Evolutionary conservation across 1,140 invertebrate species (phyloP).

Genomic region (Dendrolimus kikuchii): DNA sequence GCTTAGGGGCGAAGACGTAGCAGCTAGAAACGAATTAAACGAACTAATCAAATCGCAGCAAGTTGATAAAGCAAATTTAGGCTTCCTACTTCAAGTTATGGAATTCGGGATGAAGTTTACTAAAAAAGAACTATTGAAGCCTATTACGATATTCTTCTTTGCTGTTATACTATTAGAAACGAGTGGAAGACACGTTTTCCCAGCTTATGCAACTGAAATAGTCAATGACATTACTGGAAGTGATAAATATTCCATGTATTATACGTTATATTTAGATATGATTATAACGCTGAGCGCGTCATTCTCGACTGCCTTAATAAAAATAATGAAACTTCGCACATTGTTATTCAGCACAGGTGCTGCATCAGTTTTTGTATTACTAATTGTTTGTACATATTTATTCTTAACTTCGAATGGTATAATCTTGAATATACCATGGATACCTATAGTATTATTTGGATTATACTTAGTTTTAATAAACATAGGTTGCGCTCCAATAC

Average conservation of each 20-base stretch:
- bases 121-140: slow-evolving; percentile 40
- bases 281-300: slow-evolving; percentile 41
- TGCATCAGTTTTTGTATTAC: slow-evolving; percentile 27
- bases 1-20: slow-evolving; percentile 29
- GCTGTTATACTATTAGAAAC: slow-evolving; percentile 34
- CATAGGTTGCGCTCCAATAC: slow-evolving; percentile 47
- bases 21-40: slow-evolving; percentile 30
- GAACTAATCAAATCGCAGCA: slow-evolving; percentile 32
- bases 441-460: slow-evolving; percentile 33
- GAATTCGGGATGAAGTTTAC: slow-evolving; percentile 39
- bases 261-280: slow-evolving; percentile 43
- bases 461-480: slow-evolving; percentile 41
- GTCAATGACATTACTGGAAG: slow-evolving; percentile 35
- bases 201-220: slow-evolving; percentile 46
- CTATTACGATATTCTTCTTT: slow-evolving; percentile 30
- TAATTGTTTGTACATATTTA: slow-evolving; percentile 29
- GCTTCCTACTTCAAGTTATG: slow-evolving; percentile 2
- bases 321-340: slow-evolving; percentile 37
- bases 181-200: slow-evolving; percentile 50
- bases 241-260: slow-evolving; percentile 38
- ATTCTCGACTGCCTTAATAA: slow-evolving; percentile 41
- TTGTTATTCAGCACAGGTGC: slow-evolving; percentile 40
- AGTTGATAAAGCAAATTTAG: slow-evolving; percentile 4
- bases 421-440: slow-evolving; percentile 26
- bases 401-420: slow-evolving; percentile 24